Evolutionary conservation across 37 sponge, comb jelly and placozoan species (phyloP), one percentile per base, ranked within the genome.

Genomic region (Beroe ovata): DNA sequence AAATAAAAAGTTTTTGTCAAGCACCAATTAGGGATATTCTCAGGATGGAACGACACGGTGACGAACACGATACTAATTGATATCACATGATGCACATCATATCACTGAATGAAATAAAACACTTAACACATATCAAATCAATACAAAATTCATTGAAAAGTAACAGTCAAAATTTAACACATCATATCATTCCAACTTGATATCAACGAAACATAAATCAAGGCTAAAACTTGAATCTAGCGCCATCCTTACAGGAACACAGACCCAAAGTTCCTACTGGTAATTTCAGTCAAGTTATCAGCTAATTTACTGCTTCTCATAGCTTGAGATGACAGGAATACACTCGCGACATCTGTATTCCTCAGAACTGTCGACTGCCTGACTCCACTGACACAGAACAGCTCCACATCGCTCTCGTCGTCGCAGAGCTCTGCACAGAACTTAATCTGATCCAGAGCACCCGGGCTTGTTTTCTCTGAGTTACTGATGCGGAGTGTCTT

Each of bases 181-280:
- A n/a, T n/a, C n/a, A n/a, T n/a, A n/a, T n/a, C n/a, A n/a, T n/a
- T n/a, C n/a, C n/a, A n/a, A n/a, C n/a, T n/a, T n/a, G n/a, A n/a
- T n/a, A n/a, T n/a, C n/a, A n/a, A n/a, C n/a, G n/a, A n/a, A n/a
- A n/a, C n/a, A n/a, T n/a, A n/a, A n/a, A n/a, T n/a, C n/a, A n/a
- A n/a, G n/a, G n/a, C n/a, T n/a, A n/a, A n/a, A n/a, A n/a, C n/a
- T n/a, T n/a, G n/a, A n/a, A n/a, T n/a, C n/a, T n/a, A n/a, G n/a
- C n/a, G n/a, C n/a, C n/a, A n/a, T n/a, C n/a, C n/a, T 33, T 40
- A 77, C 47, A 77, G 33, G 21, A 77, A 77, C n/a, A 77, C 54
- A 19, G 84, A 77, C 39, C 41, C 84, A 41, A 77, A 77, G 28
- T 77, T 77, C 54, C 84, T 38, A 77, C 42, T 25, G 33, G 84